These are phyloP conservation scores for Scaeva pyrastri DNA, from an alignment of 2,888 invertebrate genomes.

Conservation along the genomic window DNA sequence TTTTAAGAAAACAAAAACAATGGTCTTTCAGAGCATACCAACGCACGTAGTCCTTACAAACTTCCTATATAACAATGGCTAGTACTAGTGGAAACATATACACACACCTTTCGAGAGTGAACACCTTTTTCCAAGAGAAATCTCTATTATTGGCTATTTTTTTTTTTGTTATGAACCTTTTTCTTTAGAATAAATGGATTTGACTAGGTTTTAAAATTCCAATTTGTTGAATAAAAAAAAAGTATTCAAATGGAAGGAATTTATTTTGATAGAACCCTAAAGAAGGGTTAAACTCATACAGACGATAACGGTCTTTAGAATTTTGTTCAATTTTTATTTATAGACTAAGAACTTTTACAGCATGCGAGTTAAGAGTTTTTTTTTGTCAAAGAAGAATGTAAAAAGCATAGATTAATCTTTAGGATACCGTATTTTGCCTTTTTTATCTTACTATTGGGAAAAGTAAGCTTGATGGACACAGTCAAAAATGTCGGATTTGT, in stretches of 20 bases:
- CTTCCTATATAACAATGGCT: too few species aligned
- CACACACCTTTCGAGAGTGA: neutral
- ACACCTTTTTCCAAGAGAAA: slow-evolving; percentile 28
- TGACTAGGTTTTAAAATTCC: slow-evolving; percentile 59
- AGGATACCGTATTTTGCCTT: neutral
- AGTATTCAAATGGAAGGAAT: slow-evolving; percentile 46
- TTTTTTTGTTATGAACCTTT: slow-evolving; percentile 23
- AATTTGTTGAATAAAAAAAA: slow-evolving; percentile 52
- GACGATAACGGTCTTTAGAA: neutral
- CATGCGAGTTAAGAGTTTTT: neutral
- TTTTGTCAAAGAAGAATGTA: slow-evolving; percentile 3
- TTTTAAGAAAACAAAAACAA: too few species aligned
- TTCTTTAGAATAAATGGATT: slow-evolving; percentile 30
- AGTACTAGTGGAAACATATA: too few species aligned
- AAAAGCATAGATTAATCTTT: neutral
- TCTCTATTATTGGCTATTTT: slow-evolving; percentile 55
- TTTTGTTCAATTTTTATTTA: neutral
- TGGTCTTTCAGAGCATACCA: too few species aligned
- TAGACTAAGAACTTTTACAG: neutral
- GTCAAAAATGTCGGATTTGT: neutral
- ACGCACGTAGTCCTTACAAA: too few species aligned
- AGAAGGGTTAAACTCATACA: slow-evolving; percentile 14
- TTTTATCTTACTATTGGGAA: neutral
- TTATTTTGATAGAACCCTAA: slow-evolving; percentile 4
- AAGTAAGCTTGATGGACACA: neutral